phyloP scores from a whole-genome alignment of 1,140 invertebrate species.

The Papilio glaucus region DNA sequence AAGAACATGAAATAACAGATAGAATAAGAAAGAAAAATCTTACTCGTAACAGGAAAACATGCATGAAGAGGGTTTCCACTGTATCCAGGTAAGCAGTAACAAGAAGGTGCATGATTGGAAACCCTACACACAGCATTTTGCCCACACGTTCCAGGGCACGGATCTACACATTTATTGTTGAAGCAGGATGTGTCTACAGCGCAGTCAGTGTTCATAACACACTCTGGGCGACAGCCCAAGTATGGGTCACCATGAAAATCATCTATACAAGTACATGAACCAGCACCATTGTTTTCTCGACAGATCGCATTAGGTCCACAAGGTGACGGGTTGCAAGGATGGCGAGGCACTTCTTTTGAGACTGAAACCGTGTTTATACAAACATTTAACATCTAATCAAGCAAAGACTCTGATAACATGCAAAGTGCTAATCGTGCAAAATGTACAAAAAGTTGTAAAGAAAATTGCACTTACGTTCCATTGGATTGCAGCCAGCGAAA shows the following conservation, averaged over 20 bases:
- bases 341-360: constrained; percentile 73
- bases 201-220: constrained; percentile 92
- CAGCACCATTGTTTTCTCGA: constrained; percentile 89
- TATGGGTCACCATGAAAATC: constrained; percentile 94
- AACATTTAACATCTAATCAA: constrained; percentile 47
- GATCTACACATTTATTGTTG: constrained; percentile 92
- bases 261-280: constrained; percentile 91
- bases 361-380: constrained; percentile 71
- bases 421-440: constrained; percentile 48
- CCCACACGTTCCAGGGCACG: constrained; percentile 91
- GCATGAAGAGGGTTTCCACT: constrained; percentile 90
- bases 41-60: constrained; percentile 88
- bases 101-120: constrained; percentile 91
- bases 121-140: constrained; percentile 92
- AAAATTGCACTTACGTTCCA: constrained; percentile 84
- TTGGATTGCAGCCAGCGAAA: constrained; percentile 88
- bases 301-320: constrained; percentile 93
- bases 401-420: constrained; percentile 37
- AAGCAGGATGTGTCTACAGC: constrained; percentile 89
- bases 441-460: constrained; percentile 41
- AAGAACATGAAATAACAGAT: constrained; percentile 62
- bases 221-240: constrained; percentile 90
- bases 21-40: constrained; percentile 76
- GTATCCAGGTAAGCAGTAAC: constrained; percentile 89
- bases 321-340: constrained; percentile 92